Evolutionary conservation across 2,113 vertebrate genomes (phyloP), one percentile per base, ranked within the genome.

Genomic region (Melanostigma gelatinosum): DNA sequence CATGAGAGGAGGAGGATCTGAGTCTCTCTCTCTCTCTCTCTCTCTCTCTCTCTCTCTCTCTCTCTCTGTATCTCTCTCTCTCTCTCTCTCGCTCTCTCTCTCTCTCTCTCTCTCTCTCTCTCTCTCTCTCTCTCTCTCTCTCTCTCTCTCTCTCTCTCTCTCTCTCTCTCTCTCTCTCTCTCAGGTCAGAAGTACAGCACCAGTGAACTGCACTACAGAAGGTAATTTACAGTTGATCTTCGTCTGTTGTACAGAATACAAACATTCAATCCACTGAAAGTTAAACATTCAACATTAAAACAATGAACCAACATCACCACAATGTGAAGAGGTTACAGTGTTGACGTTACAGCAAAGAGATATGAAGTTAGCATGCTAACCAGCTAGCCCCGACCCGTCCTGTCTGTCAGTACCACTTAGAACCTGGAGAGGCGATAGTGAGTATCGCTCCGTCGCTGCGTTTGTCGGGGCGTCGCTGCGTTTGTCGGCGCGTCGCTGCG

Each of bases 121-220:
- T 42, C 40, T 12, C 42, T 44, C 0, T 44, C 42, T 44, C 42
- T 12, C 12, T 12, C 15, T 13, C 48, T 9, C 2, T 22, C 50
- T 52, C 12, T 36, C 20, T 13, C 24, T 32, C 32, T 66, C 61
- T 16, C 54, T 32, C 2, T 32, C 29, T 32, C 29, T 32, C 29
- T 32, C 0, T 65, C 60, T 16, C 3, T 18, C 34, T 64, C 2
- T 24, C 15, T 27, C 20, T 20, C 38, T 36, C 36, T 67, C 64
- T 32, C 76, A 95, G 94, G 94, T n/a, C 94, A 94, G 52, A 95
- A 89, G 85, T 88, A 89, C 4, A 67, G 78, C 61, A 64, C 32
- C n/a, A 73, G 44, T 62, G 93, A 94, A 40, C 64, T 64, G 0
- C 36, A 78, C 27, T 82, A 79, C 57, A 91, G 79, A 89, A 92